Evolutionary conservation across 2,113 vertebrate genomes (phyloP).

Genomic region (Rhinichthys klamathensis): DNA sequence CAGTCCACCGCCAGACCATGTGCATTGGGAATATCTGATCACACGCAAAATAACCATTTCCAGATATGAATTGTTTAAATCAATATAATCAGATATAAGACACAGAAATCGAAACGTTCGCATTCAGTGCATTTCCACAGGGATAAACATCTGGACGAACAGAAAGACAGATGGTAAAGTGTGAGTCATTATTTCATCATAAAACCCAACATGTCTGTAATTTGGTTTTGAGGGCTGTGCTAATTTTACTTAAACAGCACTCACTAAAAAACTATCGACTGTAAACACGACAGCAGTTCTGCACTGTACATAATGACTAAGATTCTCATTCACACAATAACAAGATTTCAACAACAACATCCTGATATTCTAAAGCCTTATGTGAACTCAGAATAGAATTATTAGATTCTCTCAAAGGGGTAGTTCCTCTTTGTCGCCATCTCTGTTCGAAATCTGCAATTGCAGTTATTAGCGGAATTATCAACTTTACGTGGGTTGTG

Average conservation of each 20-base stretch:
- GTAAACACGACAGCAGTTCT: slow-evolving; percentile 1
- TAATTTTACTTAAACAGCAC: slow-evolving; percentile 31
- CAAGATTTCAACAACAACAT: slow-evolving; percentile 8
- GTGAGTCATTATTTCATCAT: slow-evolving; percentile 24
- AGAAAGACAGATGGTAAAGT: background rate
- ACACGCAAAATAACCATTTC: slow-evolving; percentile 5
- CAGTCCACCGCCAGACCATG: slow-evolving; percentile 95
- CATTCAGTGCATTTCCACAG: slow-evolving; percentile 2
- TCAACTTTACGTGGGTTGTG: no score
- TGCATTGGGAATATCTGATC: slow-evolving; percentile 90
- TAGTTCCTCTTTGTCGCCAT: no score
- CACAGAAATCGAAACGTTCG: background rate
- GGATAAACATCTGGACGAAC: background rate
- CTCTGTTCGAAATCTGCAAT: no score
- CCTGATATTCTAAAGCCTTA: background rate
- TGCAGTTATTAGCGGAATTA: no score
- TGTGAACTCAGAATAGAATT: background rate
- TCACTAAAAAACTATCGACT: background rate
- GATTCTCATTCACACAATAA: slow-evolving; percentile 8
- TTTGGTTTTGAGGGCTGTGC: slow-evolving; percentile 31
- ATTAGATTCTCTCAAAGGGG: background rate
- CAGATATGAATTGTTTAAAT: background rate
- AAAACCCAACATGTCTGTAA: slow-evolving; percentile 23
- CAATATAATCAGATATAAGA: background rate
- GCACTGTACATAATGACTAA: background rate